Base-by-base conservation (phyloP, 2,888 invertebrate species). In the Conchocele bisecta region DNA sequence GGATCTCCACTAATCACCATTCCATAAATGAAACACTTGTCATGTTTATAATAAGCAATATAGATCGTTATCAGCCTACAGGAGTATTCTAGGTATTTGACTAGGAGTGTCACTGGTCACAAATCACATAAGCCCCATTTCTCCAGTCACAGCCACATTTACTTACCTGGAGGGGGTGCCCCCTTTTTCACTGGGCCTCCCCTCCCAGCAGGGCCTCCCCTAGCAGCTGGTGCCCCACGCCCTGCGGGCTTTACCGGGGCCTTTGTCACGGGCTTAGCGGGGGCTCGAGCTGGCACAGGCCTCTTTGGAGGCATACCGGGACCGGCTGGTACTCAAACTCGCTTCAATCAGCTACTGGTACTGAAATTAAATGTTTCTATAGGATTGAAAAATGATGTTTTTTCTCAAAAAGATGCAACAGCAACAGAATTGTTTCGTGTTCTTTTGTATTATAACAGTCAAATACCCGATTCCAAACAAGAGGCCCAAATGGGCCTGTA, bases 261-360 rank as follows among this genome's bases (percentile, higher is more conserved):
- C 58, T 72, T 70, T 29, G 69, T 75, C 44, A 60, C 53, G 3
- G 75, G 42, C 50, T 46, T 63, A 1, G 58, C 64, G 15, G 77
- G 66, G 9, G 75, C 71, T 53, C 81, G 81, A 6, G 68, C 74
- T 20, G 84, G 73, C 15, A 51, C 74, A n/a, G 78, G 74, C 58
- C 73, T 79, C 54, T 86, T 86, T 0, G 84, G 83, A 3, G 83
- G 83, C 86, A 83, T 86, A 11, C 44, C 56, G 50, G n/a, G 11
- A 53, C 15, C n/a, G n/a, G n/a, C n/a, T n/a, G n/a, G n/a, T n/a
- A n/a, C n/a, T n/a, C n/a, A n/a, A n/a, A n/a, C n/a, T n/a, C n/a
- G n/a, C n/a, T n/a, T n/a, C n/a, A n/a, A n/a, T n/a, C n/a, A n/a
- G n/a, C n/a, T n/a, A n/a, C n/a, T n/a, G n/a, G n/a, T n/a, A n/a